Evolutionary conservation across 2,888 invertebrate genomes (phyloP).

Genomic region (Isoperla grammatica): DNA sequence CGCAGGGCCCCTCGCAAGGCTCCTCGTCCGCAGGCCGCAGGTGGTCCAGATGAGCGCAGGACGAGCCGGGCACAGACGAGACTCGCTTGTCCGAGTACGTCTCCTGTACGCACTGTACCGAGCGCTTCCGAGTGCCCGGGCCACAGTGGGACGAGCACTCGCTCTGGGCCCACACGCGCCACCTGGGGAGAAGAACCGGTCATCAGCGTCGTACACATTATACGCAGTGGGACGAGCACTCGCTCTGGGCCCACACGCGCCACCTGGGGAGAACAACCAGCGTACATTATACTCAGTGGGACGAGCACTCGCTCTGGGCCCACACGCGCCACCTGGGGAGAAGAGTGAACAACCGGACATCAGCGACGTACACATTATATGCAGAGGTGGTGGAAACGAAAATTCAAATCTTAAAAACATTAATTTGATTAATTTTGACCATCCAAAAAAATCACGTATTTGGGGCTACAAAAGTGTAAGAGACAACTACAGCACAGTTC

Average conservation of each 20-base stretch:
- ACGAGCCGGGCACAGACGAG: slow-evolving; percentile 42
- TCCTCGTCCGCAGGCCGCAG: slow-evolving; percentile 47
- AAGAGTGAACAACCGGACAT: no score
- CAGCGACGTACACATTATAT: no score
- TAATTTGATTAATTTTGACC: no score
- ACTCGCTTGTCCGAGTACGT: slow-evolving; percentile 29
- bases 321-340: no score
- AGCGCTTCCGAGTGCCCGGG: slow-evolving; percentile 53
- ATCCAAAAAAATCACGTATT: no score
- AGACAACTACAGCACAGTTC: no score
- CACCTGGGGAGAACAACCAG: slow-evolving; percentile 49
- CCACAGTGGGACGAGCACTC: slow-evolving; percentile 70
- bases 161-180: slow-evolving; percentile 51
- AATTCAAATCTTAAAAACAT: no score
- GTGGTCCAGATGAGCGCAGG: slow-evolving; percentile 47
- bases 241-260: slow-evolving; percentile 51
- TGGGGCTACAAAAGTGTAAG: no score
- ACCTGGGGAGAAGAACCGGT: slow-evolving; percentile 44
- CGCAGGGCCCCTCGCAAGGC: slow-evolving; percentile 59
- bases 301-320: no score
- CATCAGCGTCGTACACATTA: no score
- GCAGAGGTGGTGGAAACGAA: no score
- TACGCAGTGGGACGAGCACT: slow-evolving; percentile 68
- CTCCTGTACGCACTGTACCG: slow-evolving; percentile 54
- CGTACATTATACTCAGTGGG: no score